These are phyloP conservation scores for Podarcis raffonei DNA, from an alignment of 2,113 vertebrate species.

Conservation along the genomic window DNA sequence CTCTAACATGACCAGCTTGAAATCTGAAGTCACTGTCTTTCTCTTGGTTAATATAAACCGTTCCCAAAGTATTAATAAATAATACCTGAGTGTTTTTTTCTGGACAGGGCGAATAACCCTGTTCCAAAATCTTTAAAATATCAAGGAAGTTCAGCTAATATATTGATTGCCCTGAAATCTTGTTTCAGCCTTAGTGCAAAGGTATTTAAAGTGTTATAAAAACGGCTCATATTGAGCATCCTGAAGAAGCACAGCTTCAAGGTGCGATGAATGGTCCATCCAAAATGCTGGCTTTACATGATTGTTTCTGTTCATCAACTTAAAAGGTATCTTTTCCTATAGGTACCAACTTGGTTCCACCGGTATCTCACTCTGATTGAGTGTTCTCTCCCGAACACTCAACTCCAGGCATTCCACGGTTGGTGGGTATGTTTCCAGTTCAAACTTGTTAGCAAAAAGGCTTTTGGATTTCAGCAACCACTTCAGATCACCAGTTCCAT, in stretches of 20 bases:
- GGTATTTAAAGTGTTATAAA: neutral
- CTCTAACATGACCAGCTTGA: neutral
- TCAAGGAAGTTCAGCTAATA: neutral
- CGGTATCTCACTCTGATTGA: constrained; percentile 73
- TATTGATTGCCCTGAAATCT: neutral
- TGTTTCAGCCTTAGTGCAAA: neutral
- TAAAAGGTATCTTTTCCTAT: constrained; percentile 37
- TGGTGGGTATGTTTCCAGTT: constrained; percentile 72
- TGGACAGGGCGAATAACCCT: neutral
- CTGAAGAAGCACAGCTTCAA: neutral
- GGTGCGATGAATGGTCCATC: neutral
- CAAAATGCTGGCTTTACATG: neutral
- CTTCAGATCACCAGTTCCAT: constrained; percentile 77
- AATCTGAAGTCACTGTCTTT: neutral
- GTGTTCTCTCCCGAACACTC: constrained; percentile 71
- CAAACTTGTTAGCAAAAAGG: constrained; percentile 83
- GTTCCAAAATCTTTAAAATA: neutral
- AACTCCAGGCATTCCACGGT: constrained; percentile 80
- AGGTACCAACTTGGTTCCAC: constrained; percentile 77
- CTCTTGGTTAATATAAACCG: neutral
- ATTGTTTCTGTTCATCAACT: neutral
- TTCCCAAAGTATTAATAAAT: neutral
- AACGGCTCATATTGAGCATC: neutral
- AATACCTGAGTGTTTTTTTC: neutral
- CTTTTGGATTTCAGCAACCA: constrained; percentile 72